These are phyloP conservation scores for Festucalex cinctus DNA, from an alignment of 2,113 vertebrate species.

Conservation along the genomic window DNA sequence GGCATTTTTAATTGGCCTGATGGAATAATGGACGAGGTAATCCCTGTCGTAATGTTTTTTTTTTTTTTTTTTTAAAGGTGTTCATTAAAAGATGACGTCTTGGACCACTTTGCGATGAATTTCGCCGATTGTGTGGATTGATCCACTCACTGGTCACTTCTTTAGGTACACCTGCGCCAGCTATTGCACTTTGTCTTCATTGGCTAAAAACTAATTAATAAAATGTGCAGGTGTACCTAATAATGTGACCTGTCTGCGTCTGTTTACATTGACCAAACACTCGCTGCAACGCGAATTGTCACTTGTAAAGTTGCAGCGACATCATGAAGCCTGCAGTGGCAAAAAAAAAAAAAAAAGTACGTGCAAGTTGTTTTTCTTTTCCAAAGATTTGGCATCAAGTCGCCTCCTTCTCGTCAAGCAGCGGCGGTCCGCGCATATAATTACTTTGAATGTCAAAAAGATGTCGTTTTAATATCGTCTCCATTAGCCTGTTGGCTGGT, in stretches of 20 bases:
- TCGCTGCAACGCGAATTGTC: too few relatives aligned
- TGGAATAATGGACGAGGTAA: conserved; percentile 44
- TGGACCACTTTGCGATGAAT: neutral
- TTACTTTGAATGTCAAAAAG: conserved; percentile 99
- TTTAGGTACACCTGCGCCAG: neutral
- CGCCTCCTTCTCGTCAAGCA: neutral
- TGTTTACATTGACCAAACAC: too few relatives aligned
- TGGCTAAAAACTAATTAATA: neutral
- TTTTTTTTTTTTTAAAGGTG: conserved; percentile 29
- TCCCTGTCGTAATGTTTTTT: conserved; percentile 48
- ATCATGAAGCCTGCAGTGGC: neutral
- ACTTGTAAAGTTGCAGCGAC: neutral
- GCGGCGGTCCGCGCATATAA: conserved; percentile 84
- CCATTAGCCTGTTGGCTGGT: conserved; percentile 98
- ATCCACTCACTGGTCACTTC: neutral
- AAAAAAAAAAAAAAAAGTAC: neutral
- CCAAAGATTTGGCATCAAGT: neutral
- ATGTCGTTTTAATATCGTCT: conserved; percentile 99
- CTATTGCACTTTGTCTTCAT: neutral
- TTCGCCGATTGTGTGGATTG: neutral
- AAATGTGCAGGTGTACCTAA: neutral
- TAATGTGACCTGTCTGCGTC: neutral
- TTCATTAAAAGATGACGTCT: neutral
- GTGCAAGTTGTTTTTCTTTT: neutral
- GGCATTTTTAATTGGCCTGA: conserved; percentile 83